Percentiles rank a stretch among this genome's conserved stretches.
These are phyloP conservation scores for Protodeltote pygarga DNA, from an alignment of 2,888 invertebrate species.

Conservation along the genomic window DNA sequence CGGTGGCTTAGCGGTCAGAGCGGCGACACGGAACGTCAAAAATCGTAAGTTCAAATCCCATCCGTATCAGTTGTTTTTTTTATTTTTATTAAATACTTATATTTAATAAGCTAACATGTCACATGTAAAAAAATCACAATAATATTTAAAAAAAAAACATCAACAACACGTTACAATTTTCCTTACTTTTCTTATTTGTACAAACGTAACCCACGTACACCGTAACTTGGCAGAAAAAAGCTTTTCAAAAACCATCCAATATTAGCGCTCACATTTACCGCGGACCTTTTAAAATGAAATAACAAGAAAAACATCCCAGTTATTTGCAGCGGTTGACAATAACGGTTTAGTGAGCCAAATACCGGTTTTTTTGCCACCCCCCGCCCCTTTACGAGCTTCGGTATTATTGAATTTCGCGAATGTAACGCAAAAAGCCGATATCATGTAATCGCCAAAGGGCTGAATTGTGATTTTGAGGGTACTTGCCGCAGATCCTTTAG, in stretches of 20 bases:
- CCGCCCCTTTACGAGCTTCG: constrained; percentile 52
- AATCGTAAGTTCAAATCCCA: too few relatives aligned
- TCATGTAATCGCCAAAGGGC: constrained; percentile 62
- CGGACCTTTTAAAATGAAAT: constrained; percentile 48
- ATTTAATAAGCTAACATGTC: too few relatives aligned
- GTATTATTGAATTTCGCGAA: constrained; percentile 62
- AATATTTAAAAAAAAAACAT: too few relatives aligned
- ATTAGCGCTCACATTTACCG: constrained; percentile 32
- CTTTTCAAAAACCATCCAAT: constrained; percentile 8
- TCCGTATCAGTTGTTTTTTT: too few relatives aligned
- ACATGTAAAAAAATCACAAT: too few relatives aligned
- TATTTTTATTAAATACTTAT: too few relatives aligned
- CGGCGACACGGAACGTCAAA: too few relatives aligned
- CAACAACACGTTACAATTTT: too few relatives aligned
- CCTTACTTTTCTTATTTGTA: too few relatives aligned
- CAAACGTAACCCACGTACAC: too few relatives aligned
- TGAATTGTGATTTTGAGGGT: constrained; percentile 62
- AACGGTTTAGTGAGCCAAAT: constrained; percentile 50
- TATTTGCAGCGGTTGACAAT: constrained; percentile 50
- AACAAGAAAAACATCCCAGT: constrained; percentile 49
- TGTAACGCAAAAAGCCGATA: constrained; percentile 53
- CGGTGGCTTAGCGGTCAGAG: too few relatives aligned
- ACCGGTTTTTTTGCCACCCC: constrained; percentile 43
- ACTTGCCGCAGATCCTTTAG: constrained; percentile 58
- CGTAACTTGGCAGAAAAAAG: constrained; percentile 6